phyloP scores from a whole-genome alignment of 1,140 invertebrate species.

The Papilio xuthus region DNA sequence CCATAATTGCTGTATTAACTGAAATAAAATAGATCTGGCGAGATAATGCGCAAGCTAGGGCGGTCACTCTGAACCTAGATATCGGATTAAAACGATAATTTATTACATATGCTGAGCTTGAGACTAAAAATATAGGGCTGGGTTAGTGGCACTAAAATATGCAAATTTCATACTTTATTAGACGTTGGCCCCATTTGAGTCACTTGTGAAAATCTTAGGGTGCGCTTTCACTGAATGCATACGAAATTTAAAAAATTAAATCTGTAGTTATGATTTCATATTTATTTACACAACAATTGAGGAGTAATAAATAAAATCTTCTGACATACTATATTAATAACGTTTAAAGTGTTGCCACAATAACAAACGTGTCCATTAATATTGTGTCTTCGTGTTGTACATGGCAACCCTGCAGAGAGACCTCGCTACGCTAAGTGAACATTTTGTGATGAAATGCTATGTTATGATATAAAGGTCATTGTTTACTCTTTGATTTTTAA shows the following conservation, averaged over 20 bases:
- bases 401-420: conserved; percentile 8
- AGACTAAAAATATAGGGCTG: conserved; percentile 19
- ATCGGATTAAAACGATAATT: conserved; percentile 14
- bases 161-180: conserved; percentile 23
- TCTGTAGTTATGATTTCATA: too few species aligned
- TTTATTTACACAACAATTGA: background rate
- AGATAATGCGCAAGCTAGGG: background rate
- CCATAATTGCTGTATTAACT: background rate
- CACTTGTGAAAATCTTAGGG: conserved; percentile 25
- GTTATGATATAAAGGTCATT: background rate
- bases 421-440: background rate
- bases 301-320: background rate
- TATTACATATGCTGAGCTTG: conserved; percentile 13
- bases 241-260: background rate
- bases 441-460: background rate
- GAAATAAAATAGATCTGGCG: background rate
- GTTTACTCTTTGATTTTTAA: background rate
- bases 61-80: background rate
- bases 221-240: background rate
- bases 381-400: background rate
- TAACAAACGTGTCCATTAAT: background rate
- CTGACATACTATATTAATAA: background rate
- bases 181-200: conserved; percentile 20
- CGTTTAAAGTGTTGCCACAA: conserved; percentile 5
- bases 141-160: conserved; percentile 21